A percentile compares a stretch with the other conserved stretches of the same genome.
phyloP scores from a whole-genome alignment of 2,888 invertebrate species.

The Drosophila mimica region DNA sequence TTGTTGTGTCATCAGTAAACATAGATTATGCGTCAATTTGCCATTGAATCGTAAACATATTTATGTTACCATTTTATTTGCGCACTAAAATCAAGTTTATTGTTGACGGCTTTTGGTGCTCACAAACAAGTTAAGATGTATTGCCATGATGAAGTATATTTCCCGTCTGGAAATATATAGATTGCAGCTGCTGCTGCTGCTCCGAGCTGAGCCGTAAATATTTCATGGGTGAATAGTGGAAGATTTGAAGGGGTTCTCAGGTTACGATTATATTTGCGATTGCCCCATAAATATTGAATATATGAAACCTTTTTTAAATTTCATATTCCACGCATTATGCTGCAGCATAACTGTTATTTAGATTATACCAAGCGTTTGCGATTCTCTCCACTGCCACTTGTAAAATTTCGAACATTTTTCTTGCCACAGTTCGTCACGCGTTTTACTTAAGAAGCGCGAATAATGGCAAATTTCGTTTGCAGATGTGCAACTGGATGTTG shows the following conservation, averaged over 20 bases:
- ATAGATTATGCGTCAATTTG: slow-evolving; percentile 72
- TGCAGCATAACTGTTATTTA: not conserved
- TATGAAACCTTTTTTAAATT: not conserved
- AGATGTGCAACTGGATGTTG: slow-evolving; percentile 50
- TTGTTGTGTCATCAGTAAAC: slow-evolving; percentile 53
- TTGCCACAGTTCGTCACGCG: slow-evolving; percentile 57
- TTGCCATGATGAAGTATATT: slow-evolving; percentile 45
- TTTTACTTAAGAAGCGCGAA: slow-evolving; percentile 50
- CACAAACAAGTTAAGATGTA: slow-evolving; percentile 58
- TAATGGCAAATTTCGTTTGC: slow-evolving; percentile 68
- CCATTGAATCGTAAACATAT: slow-evolving; percentile 67
- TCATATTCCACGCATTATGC: not conserved
- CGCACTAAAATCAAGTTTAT: slow-evolving; percentile 64
- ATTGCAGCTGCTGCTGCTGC: slow-evolving; percentile 20
- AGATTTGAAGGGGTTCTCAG: not conserved
- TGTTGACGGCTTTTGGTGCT: slow-evolving; percentile 47
- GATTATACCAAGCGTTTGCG: not conserved
- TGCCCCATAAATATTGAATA: slow-evolving; percentile 3
- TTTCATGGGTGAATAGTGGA: slow-evolving; percentile 13
- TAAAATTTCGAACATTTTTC: slow-evolving; percentile 39
- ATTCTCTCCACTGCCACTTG: slow-evolving; percentile 9
- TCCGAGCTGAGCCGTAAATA: not conserved
- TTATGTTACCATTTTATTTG: slow-evolving; percentile 67
- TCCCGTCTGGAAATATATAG: not conserved
- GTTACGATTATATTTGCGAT: slow-evolving; percentile 4